phyloP scores from a whole-genome alignment of 2,113 vertebrate species.

The Zingel zingel region DNA sequence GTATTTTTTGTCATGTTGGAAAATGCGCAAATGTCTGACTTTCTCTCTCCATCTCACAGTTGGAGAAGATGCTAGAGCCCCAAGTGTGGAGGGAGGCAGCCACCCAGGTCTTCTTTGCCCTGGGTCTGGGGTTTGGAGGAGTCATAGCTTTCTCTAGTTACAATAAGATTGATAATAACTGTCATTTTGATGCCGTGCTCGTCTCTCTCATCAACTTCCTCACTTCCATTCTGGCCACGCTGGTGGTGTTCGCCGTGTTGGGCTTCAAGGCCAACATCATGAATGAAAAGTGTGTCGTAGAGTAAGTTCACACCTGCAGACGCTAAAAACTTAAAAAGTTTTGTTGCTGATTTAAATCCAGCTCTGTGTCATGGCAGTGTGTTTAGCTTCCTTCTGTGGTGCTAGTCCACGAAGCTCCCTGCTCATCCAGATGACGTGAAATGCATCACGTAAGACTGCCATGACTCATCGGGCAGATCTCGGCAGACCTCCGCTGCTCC shows the following conservation, averaged over 20 bases:
- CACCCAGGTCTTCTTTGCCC: conserved; percentile 97
- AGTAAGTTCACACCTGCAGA: conserved; percentile 86
- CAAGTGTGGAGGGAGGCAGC: conserved; percentile 98
- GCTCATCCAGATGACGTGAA: no score
- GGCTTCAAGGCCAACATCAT: conserved; percentile 99
- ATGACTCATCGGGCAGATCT: no score
- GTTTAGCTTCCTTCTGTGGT: no score
- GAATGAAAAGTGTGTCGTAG: conserved; percentile 97
- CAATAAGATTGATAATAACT: conserved; percentile 99
- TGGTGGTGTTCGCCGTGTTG: conserved; percentile 98
- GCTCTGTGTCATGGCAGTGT: no score
- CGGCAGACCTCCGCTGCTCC: no score
- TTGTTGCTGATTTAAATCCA: no score
- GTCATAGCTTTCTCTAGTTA: conserved; percentile 99
- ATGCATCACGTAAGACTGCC: no score
- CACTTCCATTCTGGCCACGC: conserved; percentile 95
- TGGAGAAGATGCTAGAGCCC: conserved; percentile 98
- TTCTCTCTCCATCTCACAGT: conserved; percentile 75
- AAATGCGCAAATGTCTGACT: background rate
- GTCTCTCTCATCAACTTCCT: conserved; percentile 98
- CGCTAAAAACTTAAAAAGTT: no score
- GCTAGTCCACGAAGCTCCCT: no score
- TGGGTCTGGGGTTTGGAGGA: conserved; percentile 96
- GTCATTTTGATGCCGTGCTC: conserved; percentile 95
- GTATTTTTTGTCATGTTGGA: background rate